Percentiles rank a stretch among this genome's conserved stretches.
These are phyloP conservation scores for Automeris io DNA, from an alignment of 2,888 invertebrate species.

Conservation along the genomic window DNA sequence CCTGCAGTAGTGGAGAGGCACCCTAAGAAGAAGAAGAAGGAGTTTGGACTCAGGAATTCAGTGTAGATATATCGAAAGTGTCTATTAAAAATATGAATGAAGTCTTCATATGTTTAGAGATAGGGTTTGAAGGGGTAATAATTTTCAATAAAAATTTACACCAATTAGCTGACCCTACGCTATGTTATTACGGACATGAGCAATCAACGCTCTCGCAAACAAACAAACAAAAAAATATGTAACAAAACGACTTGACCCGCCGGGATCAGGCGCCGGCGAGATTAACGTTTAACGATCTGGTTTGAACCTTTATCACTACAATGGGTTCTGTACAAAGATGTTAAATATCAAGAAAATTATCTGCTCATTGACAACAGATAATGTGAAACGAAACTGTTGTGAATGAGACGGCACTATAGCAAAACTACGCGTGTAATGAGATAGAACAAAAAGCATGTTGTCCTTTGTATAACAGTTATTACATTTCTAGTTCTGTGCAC, in stretches of 20 bases:
- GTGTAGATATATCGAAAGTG: no score
- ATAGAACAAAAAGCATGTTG: no score
- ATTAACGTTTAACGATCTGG: slow-evolving; percentile 11
- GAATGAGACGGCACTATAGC: no score
- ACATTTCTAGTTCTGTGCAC: no score
- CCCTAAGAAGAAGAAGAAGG: no score
- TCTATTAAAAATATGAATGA: background rate
- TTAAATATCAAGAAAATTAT: no score
- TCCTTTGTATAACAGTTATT: no score
- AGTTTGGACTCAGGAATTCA: no score
- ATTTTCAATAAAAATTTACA: slow-evolving; percentile 71
- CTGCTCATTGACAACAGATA: no score
- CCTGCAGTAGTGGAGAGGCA: no score
- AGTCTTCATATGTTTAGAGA: slow-evolving; percentile 8
- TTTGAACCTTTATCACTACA: background rate
- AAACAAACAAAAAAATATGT: slow-evolving; percentile 50
- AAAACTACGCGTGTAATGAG: no score
- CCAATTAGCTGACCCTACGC: slow-evolving; percentile 68
- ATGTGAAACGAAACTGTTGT: no score
- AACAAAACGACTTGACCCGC: slow-evolving; percentile 63
- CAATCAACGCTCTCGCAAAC: slow-evolving; percentile 55
- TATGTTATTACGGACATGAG: slow-evolving; percentile 63
- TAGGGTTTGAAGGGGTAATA: slow-evolving; percentile 23
- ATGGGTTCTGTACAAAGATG: slow-evolving; percentile 7
- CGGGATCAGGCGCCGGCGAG: slow-evolving; percentile 59